Evolutionary conservation across 2,797 vertebrate genomes (phyloP).

Genomic region (Orientallactaga sibirica): DNA sequence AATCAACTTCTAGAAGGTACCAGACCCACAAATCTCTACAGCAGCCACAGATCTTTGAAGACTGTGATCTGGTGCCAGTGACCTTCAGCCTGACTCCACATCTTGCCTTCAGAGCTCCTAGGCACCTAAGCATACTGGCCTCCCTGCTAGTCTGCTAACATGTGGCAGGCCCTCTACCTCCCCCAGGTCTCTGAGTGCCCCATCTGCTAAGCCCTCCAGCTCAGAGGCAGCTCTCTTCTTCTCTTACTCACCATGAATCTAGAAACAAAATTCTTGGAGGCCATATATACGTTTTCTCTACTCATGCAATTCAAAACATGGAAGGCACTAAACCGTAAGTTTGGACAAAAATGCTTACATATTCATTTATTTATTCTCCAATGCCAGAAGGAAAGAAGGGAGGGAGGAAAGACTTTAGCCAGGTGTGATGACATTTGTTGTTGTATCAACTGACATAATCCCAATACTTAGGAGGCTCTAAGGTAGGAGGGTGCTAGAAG

Average conservation of each 20-base stretch:
- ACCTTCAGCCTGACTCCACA: neutral
- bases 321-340: neutral
- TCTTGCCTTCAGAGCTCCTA: neutral
- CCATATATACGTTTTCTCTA: neutral
- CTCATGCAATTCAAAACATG: neutral
- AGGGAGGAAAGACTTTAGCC: too few species aligned
- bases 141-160: neutral
- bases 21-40: neutral
- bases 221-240: neutral
- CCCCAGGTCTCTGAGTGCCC: neutral
- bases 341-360: neutral
- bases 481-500: too few species aligned
- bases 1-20: neutral
- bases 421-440: too few species aligned
- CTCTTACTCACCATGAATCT: neutral
- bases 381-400: neutral
- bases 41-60: neutral
- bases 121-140: neutral
- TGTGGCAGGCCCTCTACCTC: neutral
- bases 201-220: neutral
- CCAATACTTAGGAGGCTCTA: too few species aligned
- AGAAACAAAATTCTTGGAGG: neutral
- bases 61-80: neutral
- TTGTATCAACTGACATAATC: too few species aligned
- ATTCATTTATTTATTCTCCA: neutral